These are phyloP conservation scores for Menidia menidia DNA, from an alignment of 2,797 vertebrate species.

Conservation along the genomic window DNA sequence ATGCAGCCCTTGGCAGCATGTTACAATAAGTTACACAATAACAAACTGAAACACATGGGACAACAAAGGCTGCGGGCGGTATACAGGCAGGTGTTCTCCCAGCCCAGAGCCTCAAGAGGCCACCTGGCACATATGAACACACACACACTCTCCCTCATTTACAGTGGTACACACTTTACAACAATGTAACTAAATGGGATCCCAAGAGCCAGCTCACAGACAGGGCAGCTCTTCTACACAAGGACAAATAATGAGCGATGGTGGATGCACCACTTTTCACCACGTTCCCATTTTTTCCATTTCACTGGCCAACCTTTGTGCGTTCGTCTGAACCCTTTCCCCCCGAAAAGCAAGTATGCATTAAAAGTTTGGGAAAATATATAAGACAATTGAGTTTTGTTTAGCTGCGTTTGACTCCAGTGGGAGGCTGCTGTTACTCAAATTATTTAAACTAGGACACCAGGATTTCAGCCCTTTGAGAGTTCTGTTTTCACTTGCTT, in stretches of 20 bases:
- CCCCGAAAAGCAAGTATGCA: too few species aligned
- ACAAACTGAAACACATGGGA: constrained; percentile 65
- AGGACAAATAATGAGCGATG: background rate
- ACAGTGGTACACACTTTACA: constrained; percentile 19
- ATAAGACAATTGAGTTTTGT: too few species aligned
- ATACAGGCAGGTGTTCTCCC: constrained; percentile 74
- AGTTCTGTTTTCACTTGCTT: too few species aligned
- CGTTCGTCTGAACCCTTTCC: too few species aligned
- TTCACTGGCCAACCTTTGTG: constrained; percentile 9
- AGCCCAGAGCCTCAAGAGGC: constrained; percentile 55
- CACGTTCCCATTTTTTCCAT: background rate
- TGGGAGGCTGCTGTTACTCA: too few species aligned
- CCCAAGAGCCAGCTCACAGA: constrained; percentile 69
- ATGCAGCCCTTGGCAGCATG: constrained; percentile 17
- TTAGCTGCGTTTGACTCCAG: too few species aligned
- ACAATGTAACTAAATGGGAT: constrained; percentile 30
- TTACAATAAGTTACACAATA: constrained; percentile 67
- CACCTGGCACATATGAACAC: constrained; percentile 60
- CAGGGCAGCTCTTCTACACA: constrained; percentile 54
- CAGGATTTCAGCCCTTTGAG: too few species aligned
- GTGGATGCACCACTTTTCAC: too few species aligned
- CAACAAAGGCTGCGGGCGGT: constrained; percentile 50
- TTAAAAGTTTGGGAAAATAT: too few species aligned
- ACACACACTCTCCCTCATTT: constrained; percentile 24
- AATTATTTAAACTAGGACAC: too few species aligned